Evolutionary conservation across 2,888 invertebrate genomes (phyloP).

Genomic region (Psylliodes chrysocephalus): DNA sequence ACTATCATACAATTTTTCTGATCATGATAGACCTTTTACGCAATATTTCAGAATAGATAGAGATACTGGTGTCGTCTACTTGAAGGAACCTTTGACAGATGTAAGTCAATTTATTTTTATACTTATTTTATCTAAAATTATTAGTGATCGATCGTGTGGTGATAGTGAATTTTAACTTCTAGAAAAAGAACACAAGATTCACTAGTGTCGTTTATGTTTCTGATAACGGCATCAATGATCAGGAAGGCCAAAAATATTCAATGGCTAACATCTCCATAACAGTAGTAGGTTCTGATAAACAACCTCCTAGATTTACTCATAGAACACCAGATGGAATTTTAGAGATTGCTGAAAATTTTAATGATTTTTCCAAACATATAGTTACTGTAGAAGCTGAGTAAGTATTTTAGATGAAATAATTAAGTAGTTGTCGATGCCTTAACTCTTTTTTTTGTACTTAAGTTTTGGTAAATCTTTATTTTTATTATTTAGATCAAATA

Average conservation of each 20-base stretch:
- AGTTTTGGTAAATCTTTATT: neutral
- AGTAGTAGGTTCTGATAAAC: conserved; percentile 89
- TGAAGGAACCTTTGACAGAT: conserved; percentile 52
- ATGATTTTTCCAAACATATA: conserved; percentile 69
- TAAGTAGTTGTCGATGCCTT: too few species aligned
- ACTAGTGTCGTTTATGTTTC: conserved; percentile 79
- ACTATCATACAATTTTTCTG: conserved; percentile 75
- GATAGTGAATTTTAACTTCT: conserved; percentile 50
- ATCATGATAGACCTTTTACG: conserved; percentile 63
- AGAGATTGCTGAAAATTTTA: conserved; percentile 78
- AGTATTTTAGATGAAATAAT: too few species aligned
- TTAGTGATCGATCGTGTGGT: too few species aligned
- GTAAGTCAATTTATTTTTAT: conserved; percentile 47
- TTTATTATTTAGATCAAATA: conserved; percentile 84
- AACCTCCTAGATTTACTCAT: conserved; percentile 79
- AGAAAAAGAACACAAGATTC: conserved; percentile 74
- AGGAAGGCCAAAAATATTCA: conserved; percentile 69
- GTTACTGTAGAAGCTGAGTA: conserved; percentile 75
- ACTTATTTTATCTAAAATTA: neutral
- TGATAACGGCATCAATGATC: conserved; percentile 79
- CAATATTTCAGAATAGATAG: conserved; percentile 85
- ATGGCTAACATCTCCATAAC: conserved; percentile 83
- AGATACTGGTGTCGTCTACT: conserved; percentile 81
- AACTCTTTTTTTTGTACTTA: too few species aligned
- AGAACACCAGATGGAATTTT: conserved; percentile 67